Conservation (phyloP, 2,888 invertebrate species). For the Adela reaumurella region DNA sequence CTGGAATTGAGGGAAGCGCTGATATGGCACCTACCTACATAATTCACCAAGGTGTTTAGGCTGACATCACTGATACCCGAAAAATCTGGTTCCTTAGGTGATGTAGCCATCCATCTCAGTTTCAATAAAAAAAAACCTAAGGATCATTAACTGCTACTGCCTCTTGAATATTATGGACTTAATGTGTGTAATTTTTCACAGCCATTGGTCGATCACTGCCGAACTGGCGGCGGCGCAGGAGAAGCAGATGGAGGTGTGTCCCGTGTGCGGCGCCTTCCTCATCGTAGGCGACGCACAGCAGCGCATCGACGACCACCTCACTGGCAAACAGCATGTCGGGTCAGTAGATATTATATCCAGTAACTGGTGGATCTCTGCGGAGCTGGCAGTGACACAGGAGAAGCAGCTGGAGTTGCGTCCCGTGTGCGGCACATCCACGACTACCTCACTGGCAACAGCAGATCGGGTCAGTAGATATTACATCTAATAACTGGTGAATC, state of each 20-base stretch:
- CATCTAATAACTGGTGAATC: slow-evolving; percentile 66
- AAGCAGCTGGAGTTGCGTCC: slow-evolving; percentile 99
- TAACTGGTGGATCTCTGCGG: slow-evolving; percentile 73
- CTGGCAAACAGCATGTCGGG: slow-evolving; percentile 98
- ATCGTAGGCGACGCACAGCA: slow-evolving; percentile 98
- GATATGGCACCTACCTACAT: too few relatives aligned
- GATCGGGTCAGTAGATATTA: slow-evolving; percentile 69
- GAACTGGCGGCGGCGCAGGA: slow-evolving; percentile 86
- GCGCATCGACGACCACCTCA: slow-evolving; percentile 94
- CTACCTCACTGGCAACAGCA: slow-evolving; percentile 97
- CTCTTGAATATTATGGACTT: too few relatives aligned
- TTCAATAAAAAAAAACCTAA: too few relatives aligned
- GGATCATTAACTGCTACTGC: too few relatives aligned
- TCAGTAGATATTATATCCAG: slow-evolving; percentile 54
- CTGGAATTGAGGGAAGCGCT: too few relatives aligned
- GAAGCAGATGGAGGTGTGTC: slow-evolving; percentile 99
- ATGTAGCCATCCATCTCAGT: too few relatives aligned
- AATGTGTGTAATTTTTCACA: slow-evolving; percentile 16
- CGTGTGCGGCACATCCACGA: slow-evolving; percentile 97
- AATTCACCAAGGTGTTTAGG: background rate
- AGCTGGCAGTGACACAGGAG: slow-evolving; percentile 83
- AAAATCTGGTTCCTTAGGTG: too few relatives aligned
- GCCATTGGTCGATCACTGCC: slow-evolving; percentile 71
- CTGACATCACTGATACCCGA: background rate
- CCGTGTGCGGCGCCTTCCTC: slow-evolving; percentile 97